These are phyloP conservation scores for Oreochromis spilurus DNA, from an alignment of 2,113 vertebrate species.

Conservation along the genomic window DNA sequence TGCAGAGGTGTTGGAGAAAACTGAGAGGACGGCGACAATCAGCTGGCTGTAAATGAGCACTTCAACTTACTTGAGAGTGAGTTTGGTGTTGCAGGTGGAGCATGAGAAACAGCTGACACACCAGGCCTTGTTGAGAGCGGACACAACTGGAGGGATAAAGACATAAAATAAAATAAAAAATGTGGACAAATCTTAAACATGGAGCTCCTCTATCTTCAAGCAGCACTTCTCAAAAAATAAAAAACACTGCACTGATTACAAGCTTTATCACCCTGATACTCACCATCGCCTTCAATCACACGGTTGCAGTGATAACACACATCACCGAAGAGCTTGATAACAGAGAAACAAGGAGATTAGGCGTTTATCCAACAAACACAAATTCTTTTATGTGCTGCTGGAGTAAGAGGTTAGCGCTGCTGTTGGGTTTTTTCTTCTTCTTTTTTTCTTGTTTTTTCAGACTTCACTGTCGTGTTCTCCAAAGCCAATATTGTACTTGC, in stretches of 20 bases:
- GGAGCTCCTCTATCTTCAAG: background rate
- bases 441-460: background rate
- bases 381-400: background rate
- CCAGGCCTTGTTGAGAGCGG: conserved; percentile 98
- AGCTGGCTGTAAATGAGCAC: background rate
- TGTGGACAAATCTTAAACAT: background rate
- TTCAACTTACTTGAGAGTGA: conserved; percentile 97
- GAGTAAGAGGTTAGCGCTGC: background rate
- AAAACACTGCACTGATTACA: background rate
- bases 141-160: conserved; percentile 80
- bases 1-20: background rate
- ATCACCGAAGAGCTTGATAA: conserved; percentile 90
- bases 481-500: background rate
- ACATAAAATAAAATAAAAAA: background rate
- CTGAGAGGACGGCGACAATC: background rate
- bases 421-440: background rate
- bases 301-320: conserved; percentile 99
- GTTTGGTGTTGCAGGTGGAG: conserved; percentile 96
- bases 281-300: conserved; percentile 98
- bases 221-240: background rate
- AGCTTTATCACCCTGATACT: conserved; percentile 45
- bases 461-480: background rate
- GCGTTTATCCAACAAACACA: background rate
- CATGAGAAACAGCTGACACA: conserved; percentile 98
- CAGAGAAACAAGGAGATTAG: conserved; percentile 3